Evolutionary conservation across 2,113 vertebrate genomes (phyloP).

Genomic region (Montifringilla adamsi): DNA sequence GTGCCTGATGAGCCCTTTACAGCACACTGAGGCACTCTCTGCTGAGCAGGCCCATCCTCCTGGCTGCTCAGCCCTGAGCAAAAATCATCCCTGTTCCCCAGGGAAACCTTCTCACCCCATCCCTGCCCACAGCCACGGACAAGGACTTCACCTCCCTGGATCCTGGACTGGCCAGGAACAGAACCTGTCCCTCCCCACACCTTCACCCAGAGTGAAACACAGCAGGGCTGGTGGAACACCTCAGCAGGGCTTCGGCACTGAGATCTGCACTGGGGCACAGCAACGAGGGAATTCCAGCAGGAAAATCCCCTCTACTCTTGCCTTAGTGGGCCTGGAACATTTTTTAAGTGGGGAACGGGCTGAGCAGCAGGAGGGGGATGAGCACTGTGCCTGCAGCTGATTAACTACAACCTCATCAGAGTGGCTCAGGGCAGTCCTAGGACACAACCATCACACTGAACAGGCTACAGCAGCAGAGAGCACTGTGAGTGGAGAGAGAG

Average conservation of each 20-base stretch:
- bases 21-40: neutral
- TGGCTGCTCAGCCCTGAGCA: neutral
- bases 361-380: neutral
- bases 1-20: neutral
- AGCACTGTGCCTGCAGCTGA: neutral
- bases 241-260: neutral
- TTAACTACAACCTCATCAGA: conserved; percentile 39
- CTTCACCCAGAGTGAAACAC: neutral
- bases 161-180: neutral
- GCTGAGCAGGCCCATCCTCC: neutral
- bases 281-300: neutral
- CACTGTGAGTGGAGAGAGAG: conserved; percentile 24
- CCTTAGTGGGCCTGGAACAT: neutral
- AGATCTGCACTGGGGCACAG: conserved; percentile 28
- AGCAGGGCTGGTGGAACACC: neutral
- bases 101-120: neutral
- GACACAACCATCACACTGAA: conserved; percentile 73
- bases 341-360: neutral
- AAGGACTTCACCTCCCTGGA: neutral
- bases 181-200: neutral
- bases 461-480: conserved; percentile 76
- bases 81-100: neutral
- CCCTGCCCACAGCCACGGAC: neutral
- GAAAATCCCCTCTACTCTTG: neutral
- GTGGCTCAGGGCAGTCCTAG: conserved; percentile 37